These are phyloP conservation scores for Megamerina dolium DNA, from an alignment of 2,888 invertebrate genomes.

Conservation along the genomic window DNA sequence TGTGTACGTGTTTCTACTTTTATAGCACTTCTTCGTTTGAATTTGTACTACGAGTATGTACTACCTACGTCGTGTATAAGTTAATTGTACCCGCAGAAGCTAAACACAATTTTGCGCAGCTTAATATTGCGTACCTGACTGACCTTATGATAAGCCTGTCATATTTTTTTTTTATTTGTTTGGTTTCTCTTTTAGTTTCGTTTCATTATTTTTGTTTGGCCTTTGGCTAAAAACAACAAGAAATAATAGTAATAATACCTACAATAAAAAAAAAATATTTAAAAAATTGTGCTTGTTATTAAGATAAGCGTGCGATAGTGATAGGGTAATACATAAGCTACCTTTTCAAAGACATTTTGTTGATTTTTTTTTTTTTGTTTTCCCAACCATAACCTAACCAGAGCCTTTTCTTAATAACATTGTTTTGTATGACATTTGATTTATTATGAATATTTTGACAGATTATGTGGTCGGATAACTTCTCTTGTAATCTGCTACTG, in stretches of 20 bases:
- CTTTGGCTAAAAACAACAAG: not conserved
- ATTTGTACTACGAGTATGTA: no score
- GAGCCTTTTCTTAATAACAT: conserved; percentile 5
- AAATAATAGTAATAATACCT: no score
- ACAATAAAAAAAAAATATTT: no score
- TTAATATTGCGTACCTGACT: conserved; percentile 1
- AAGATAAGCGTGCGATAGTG: conserved; percentile 2
- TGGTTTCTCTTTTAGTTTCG: not conserved
- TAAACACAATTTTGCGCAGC: not conserved
- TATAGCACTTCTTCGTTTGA: no score
- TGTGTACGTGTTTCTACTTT: no score
- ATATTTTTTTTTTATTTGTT: no score
- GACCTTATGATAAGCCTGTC: not conserved
- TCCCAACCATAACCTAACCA: not conserved
- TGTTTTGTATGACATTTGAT: conserved; percentile 30
- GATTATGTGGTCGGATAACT: conserved; percentile 35
- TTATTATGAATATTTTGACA: conserved; percentile 45
- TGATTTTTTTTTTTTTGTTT: not conserved
- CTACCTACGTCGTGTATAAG: no score
- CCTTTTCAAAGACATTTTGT: no score
- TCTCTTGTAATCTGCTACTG: conserved; percentile 28
- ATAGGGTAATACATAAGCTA: no score
- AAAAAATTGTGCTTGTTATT: not conserved
- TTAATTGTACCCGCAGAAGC: conserved; percentile 1
- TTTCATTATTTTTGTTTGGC: not conserved